phyloP scores from a whole-genome alignment of 2,113 vertebrate species.

The Eubucco bourcierii region DNA sequence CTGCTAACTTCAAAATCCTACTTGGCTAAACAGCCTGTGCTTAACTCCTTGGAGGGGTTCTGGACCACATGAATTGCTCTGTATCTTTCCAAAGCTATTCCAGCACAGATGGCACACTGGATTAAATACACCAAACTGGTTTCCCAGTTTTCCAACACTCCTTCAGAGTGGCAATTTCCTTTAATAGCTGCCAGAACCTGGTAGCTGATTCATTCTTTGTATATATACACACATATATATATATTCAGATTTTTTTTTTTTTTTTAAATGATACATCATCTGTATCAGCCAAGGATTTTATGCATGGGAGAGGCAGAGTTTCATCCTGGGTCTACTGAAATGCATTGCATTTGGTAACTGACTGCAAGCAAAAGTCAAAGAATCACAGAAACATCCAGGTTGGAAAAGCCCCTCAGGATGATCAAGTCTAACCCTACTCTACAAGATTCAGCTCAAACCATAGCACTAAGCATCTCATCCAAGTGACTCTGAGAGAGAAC shows the following conservation, averaged over 20 bases:
- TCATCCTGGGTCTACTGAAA: conserved; percentile 14
- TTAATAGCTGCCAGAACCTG: background rate
- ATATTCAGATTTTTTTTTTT: background rate
- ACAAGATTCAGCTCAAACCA: too few relatives aligned
- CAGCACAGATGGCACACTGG: background rate
- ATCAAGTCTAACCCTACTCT: too few relatives aligned
- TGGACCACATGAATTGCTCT: background rate
- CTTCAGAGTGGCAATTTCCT: background rate
- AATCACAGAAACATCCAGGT: too few relatives aligned
- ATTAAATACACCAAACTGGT: background rate
- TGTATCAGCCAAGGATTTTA: background rate
- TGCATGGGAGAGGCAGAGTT: background rate
- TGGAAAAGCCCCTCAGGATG: too few relatives aligned
- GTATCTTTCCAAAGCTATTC: background rate
- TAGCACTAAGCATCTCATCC: too few relatives aligned
- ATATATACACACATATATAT: too few relatives aligned
- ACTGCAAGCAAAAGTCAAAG: background rate
- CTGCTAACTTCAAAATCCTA: background rate
- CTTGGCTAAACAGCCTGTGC: background rate
- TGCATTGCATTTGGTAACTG: background rate
- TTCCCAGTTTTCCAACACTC: background rate
- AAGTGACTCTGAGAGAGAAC: too few relatives aligned
- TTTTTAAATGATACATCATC: background rate
- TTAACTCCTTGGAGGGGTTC: background rate
- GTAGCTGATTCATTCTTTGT: background rate